These are phyloP conservation scores for Lathronympha strigana DNA, from an alignment of 2,888 invertebrate species.

Conservation along the genomic window DNA sequence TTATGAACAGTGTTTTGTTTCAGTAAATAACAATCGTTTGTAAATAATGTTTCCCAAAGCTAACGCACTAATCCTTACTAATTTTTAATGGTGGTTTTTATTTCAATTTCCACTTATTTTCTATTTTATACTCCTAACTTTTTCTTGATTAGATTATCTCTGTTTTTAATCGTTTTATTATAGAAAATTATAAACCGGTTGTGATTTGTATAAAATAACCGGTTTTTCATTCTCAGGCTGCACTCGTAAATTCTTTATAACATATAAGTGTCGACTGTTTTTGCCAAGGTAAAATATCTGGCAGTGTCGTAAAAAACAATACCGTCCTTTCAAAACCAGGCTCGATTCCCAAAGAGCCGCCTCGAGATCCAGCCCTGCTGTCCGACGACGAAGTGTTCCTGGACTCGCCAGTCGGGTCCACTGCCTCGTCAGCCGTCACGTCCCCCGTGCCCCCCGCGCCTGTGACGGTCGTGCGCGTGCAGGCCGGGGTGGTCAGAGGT, in stretches of 20 bases:
- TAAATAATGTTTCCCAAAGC: background rate
- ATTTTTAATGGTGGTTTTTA: constrained; percentile 16
- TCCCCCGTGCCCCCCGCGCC: constrained; percentile 50
- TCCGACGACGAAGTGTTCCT: constrained; percentile 77
- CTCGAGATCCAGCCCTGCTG: constrained; percentile 65
- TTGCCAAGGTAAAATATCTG: no score
- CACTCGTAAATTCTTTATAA: background rate
- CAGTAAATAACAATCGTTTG: background rate
- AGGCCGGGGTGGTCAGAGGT: constrained; percentile 61
- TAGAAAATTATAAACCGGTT: background rate
- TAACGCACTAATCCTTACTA: constrained; percentile 31
- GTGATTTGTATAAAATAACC: no score
- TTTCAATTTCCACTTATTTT: background rate
- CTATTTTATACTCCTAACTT: background rate
- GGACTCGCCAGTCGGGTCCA: constrained; percentile 60
- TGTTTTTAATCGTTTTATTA: background rate
- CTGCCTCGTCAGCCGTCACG: constrained; percentile 58
- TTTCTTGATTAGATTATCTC: background rate
- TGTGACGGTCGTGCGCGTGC: constrained; percentile 44
- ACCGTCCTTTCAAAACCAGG: background rate
- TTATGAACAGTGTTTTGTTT: no score
- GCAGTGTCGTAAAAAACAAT: no score
- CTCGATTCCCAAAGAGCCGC: constrained; percentile 39
- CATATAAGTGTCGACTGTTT: no score
- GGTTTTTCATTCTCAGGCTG: no score